Conservation (phyloP, 53 echinoderm and acorn worm species). For the Patiria pectinifera region DNA sequence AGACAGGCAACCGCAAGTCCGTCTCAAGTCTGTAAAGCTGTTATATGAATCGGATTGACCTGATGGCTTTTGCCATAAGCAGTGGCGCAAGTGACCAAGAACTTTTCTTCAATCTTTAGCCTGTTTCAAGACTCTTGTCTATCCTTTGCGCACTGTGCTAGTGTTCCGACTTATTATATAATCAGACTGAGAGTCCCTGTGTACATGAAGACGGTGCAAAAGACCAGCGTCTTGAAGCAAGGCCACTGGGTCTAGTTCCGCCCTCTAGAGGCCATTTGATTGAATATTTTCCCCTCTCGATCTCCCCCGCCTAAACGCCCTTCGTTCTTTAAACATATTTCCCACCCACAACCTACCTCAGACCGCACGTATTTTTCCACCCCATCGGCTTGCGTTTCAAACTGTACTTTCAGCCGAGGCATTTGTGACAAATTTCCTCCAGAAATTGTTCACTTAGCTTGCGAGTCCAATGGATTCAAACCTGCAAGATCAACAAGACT, state of each 20-base stretch:
- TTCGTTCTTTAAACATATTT: background rate
- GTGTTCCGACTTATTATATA: background rate
- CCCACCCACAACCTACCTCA: too few species aligned
- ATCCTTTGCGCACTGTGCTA: background rate
- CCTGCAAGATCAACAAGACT: slow-evolving; percentile 18
- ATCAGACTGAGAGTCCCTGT: background rate
- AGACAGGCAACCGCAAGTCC: too few species aligned
- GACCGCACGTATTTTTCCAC: too few species aligned
- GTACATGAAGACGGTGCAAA: background rate
- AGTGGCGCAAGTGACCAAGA: too few species aligned
- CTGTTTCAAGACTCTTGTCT: too few species aligned
- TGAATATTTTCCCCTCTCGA: background rate
- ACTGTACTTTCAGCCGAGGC: background rate
- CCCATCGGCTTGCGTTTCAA: background rate
- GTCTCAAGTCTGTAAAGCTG: too few species aligned
- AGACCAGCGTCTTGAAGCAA: background rate
- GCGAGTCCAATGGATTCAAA: background rate
- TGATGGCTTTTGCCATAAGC: too few species aligned
- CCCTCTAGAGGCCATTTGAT: background rate
- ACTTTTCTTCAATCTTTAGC: too few species aligned
- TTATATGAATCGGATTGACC: too few species aligned
- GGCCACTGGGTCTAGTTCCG: background rate
- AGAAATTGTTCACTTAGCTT: background rate
- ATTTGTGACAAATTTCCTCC: background rate
- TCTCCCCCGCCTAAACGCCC: background rate